phyloP scores from a whole-genome alignment of 2,888 invertebrate genomes.

The Drosophila kuntzei region DNA sequence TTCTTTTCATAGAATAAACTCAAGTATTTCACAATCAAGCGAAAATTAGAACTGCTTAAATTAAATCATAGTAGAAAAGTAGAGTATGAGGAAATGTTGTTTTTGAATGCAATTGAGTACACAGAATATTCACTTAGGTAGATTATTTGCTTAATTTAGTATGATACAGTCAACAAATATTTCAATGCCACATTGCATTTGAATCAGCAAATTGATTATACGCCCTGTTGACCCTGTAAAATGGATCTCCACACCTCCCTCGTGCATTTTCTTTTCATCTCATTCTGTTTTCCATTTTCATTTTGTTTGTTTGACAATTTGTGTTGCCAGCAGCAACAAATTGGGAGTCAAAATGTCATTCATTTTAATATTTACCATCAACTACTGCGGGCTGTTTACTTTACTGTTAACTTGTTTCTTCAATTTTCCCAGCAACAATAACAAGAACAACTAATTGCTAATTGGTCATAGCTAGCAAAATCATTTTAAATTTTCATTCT shows the following conservation, averaged over 20 bases:
- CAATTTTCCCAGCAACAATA: conserved; percentile 6
- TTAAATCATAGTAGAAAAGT: not conserved
- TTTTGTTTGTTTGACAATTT: conserved; percentile 45
- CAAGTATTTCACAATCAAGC: no score
- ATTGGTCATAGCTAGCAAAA: conserved; percentile 34
- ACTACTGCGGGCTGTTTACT: conserved; percentile 48
- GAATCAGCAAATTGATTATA: conserved; percentile 18
- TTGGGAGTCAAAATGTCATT: conserved; percentile 25
- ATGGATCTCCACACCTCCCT: not conserved
- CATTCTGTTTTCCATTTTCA: not conserved
- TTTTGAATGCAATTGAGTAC: conserved; percentile 15
- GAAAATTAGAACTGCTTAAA: conserved; percentile 7
- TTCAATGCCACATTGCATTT: conserved; percentile 4
- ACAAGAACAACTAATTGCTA: conserved; percentile 17
- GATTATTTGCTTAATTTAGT: conserved; percentile 32
- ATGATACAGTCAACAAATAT: conserved; percentile 1
- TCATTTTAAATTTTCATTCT: conserved; percentile 3
- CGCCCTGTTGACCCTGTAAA: conserved; percentile 7
- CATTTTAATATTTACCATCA: conserved; percentile 32
- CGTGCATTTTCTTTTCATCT: not conserved
- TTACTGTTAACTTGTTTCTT: conserved; percentile 25
- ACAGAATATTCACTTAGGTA: not conserved
- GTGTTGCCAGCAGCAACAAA: conserved; percentile 28
- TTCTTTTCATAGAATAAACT: no score
- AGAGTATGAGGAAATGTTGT: not conserved